Evolutionary conservation across 2,888 invertebrate genomes (phyloP), one percentile per base, ranked within the genome.

Genomic region (Tenodera sinensis): DNA sequence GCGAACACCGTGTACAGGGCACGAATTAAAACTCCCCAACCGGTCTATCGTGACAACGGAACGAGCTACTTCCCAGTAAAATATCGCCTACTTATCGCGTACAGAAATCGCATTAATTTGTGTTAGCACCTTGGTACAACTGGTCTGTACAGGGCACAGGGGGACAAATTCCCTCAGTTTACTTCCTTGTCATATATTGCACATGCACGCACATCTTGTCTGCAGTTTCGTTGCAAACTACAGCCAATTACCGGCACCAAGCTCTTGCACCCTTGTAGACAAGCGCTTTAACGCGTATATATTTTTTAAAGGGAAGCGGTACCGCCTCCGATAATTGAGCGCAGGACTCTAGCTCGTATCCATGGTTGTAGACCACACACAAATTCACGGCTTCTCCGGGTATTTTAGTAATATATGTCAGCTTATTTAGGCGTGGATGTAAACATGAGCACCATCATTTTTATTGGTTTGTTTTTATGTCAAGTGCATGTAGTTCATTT

Each of bases 61-160:
- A 28, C 28, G 15, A 83, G 83, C 28, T 71, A 71, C 54, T 71
- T 83, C 83, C 28, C 30, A 30, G 28, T 83, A 27, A 83, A 83
- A 20, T 28, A 27, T 28, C 28, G 54, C 83, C 28, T 27, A 28
- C 28, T 28, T 85, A 85, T 85, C 85, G 30, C n/a, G 30, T 85
- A 85, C 85, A 85, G 42, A 85, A 42, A 85, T 85, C 85, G 27
- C 85, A 85, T 85, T 85, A 85, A 85, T 85, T 85, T 85, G 85
- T 42, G 34, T 85, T 85, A 20, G 34, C 85, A 85, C 85, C 85
- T 85, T 85, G 3, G 20, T 20, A 71, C 54, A 71, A 71, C 20
- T 71, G 54, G 54, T 20, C 54, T 20, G 54, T 71, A 71, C 54
- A 20, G 20, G 20, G 54, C 54, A 71, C 54, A 20, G 20, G 54